Conservation (phyloP, 1,140 invertebrate genomes). For the Homarus americanus region DNA sequence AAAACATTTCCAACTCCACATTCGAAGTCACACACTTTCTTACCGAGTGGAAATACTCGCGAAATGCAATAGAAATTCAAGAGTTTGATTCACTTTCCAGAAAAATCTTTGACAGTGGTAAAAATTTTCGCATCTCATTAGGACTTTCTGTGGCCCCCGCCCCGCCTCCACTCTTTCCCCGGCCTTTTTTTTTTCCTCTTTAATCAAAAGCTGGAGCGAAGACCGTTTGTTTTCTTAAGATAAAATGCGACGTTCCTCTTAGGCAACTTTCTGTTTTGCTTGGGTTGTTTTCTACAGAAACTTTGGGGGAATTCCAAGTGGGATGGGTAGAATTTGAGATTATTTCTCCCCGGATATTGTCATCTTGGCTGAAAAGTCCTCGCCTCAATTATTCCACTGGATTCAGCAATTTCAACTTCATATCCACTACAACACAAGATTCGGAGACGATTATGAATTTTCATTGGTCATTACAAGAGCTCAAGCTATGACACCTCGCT, state of each 20-base stretch:
- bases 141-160: constrained; percentile 70
- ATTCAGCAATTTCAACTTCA: constrained; percentile 64
- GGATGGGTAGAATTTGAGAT: constrained; percentile 53
- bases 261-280: constrained; percentile 72
- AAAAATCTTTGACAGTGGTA: constrained; percentile 64
- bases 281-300: constrained; percentile 65
- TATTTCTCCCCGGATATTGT: constrained; percentile 57
- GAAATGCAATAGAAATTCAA: constrained; percentile 73
- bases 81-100: constrained; percentile 71
- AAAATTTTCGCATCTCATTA: constrained; percentile 72
- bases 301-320: constrained; percentile 36
- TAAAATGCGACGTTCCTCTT: constrained; percentile 69
- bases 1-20: constrained; percentile 6
- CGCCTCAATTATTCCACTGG: constrained; percentile 47
- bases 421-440: constrained; percentile 56
- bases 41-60: constrained; percentile 56
- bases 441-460: constrained; percentile 67
- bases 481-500: constrained; percentile 32
- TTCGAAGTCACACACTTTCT: constrained; percentile 53
- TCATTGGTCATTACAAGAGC: constrained; percentile 67
- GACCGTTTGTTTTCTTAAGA: constrained; percentile 71
- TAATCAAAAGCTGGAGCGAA: constrained; percentile 71
- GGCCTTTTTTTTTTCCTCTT: constrained; percentile 49
- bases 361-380: constrained; percentile 44
- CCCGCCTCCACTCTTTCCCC: constrained; percentile 44